Conservation (phyloP, 2,113 vertebrate genomes). For the Synchiropus splendidus region DNA sequence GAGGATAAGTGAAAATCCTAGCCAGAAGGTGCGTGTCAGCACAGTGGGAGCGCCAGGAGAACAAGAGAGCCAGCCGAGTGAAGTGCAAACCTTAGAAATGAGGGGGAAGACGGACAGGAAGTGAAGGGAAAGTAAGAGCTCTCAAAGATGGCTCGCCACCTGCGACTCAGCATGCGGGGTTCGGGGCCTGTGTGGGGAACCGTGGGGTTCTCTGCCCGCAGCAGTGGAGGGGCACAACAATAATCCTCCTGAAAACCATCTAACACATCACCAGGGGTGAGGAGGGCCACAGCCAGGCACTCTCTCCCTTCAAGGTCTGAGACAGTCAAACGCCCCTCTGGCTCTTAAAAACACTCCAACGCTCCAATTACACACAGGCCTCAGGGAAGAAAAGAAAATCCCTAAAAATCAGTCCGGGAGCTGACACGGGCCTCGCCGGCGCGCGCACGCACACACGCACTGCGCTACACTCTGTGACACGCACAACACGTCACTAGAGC, state of each 20-base stretch:
- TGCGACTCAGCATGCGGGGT: slow-evolving; percentile 6
- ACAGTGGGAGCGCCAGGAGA: slow-evolving; percentile 29
- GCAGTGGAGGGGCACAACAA: slow-evolving; percentile 27
- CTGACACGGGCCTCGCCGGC: slow-evolving; percentile 9
- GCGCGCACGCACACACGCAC: slow-evolving; percentile 11
- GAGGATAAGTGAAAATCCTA: slow-evolving; percentile 60
- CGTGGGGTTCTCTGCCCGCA: slow-evolving; percentile 37
- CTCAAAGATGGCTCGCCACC: slow-evolving; percentile 43
- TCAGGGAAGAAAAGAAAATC: slow-evolving; percentile 5
- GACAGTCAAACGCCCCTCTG: slow-evolving; percentile 16
- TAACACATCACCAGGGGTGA: slow-evolving; percentile 18
- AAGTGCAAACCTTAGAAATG: slow-evolving; percentile 27
- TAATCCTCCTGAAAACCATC: slow-evolving; percentile 46
- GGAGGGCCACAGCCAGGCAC: slow-evolving; percentile 10
- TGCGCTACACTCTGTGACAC: slow-evolving; percentile 13
- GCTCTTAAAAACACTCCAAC: slow-evolving; percentile 9
- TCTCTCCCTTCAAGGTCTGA: slow-evolving; percentile 15
- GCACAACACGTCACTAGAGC: slow-evolving; percentile 19
- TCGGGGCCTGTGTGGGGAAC: slow-evolving; percentile 23
- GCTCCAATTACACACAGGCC: slow-evolving; percentile 13
- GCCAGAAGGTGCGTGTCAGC: slow-evolving; percentile 48
- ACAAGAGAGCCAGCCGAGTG: slow-evolving; percentile 9
- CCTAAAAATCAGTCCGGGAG: slow-evolving; percentile 9
- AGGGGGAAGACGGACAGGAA: slow-evolving; percentile 15
- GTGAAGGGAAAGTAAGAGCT: slow-evolving; percentile 26